Evolutionary conservation across 2,888 invertebrate genomes (phyloP).

Genomic region (Leucophora obtusa): DNA sequence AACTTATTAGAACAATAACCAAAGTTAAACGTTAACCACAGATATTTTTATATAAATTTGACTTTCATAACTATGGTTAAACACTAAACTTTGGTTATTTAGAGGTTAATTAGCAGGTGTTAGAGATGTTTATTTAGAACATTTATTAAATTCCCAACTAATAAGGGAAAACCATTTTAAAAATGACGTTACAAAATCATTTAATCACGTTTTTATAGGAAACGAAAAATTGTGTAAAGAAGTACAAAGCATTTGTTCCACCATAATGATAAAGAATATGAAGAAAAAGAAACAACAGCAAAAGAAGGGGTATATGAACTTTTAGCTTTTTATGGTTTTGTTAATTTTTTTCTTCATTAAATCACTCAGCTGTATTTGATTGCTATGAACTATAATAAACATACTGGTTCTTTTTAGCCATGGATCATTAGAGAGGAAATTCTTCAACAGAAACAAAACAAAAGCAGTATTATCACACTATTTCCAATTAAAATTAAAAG

Average conservation of each 20-base stretch:
- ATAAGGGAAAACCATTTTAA: conserved; percentile 15
- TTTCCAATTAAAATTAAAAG: too few species aligned
- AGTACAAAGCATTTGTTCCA: conserved; percentile 10
- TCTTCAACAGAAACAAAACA: conserved; percentile 35
- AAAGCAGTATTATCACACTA: not conserved
- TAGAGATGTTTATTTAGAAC: too few species aligned
- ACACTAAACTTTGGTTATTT: too few species aligned
- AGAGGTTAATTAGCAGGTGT: too few species aligned
- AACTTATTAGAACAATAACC: too few species aligned
- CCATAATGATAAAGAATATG: not conserved
- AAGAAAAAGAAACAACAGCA: not conserved
- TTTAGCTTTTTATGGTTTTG: conserved; percentile 21
- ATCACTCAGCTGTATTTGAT: conserved; percentile 25
- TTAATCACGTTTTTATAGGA: conserved; percentile 45
- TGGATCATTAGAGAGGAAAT: conserved; percentile 56
- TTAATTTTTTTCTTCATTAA: conserved; percentile 4
- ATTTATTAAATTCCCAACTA: conserved; percentile 3
- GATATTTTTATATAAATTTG: too few species aligned
- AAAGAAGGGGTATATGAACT: conserved; percentile 41
- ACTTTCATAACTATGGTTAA: too few species aligned
- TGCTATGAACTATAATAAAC: conserved; percentile 23
- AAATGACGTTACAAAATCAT: conserved; percentile 36
- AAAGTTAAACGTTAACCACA: too few species aligned
- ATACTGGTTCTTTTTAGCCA: conserved; percentile 31
- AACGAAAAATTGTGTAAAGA: conserved; percentile 47